A percentile compares a stretch with the other conserved stretches of the same genome.
Conservation (phyloP, 1,140 invertebrate genomes). For the Steinernema khuongi region DNA sequence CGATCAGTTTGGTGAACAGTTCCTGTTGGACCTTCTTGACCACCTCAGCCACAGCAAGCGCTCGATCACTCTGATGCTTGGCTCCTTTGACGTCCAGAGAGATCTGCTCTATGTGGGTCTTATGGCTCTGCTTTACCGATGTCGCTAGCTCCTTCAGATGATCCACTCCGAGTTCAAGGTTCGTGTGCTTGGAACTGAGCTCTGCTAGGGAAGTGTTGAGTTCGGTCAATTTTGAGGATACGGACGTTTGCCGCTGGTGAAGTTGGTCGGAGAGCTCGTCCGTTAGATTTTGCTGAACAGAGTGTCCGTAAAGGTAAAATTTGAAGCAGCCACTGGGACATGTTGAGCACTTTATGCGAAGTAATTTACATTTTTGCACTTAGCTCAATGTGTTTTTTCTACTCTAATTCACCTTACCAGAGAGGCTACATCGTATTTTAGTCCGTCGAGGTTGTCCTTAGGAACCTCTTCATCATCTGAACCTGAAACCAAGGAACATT, state of each 20-base stretch:
- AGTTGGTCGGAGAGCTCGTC: neutral
- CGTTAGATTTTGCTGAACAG: neutral
- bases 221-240: neutral
- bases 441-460: neutral
- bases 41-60: neutral
- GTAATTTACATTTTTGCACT: no score
- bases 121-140: neutral
- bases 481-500: neutral
- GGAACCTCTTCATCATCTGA: neutral
- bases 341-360: no score
- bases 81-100: neutral
- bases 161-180: neutral
- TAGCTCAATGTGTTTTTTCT: no score
- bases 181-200: neutral
- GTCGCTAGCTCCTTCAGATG: neutral
- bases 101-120: neutral
- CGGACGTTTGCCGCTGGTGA: neutral
- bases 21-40: constrained; percentile 5
- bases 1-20: neutral
- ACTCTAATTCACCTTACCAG: no score
- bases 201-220: neutral
- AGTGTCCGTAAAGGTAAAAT: no score
- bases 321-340: no score
- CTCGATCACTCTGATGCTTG: neutral
- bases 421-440: neutral